phyloP scores from a whole-genome alignment of 2,888 invertebrate genomes.

The Coremacera marginata region DNA sequence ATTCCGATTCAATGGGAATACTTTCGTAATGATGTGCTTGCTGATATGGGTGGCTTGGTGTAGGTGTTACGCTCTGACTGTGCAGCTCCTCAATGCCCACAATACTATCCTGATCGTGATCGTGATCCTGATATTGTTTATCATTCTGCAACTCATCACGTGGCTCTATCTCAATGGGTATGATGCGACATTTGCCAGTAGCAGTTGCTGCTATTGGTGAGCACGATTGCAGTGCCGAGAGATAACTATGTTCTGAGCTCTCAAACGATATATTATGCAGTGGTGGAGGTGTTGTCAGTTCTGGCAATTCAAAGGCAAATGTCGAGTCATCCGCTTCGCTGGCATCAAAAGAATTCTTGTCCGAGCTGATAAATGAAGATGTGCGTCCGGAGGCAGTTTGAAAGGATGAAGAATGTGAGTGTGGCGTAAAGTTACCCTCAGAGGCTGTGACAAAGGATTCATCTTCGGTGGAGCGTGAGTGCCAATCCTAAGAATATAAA shows the following conservation, averaged over 20 bases:
- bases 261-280: conserved; percentile 60
- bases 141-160: background rate
- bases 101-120: conserved; percentile 56
- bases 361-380: conserved; percentile 73
- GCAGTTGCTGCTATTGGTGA: conserved; percentile 39
- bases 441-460: conserved; percentile 79
- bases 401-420: conserved; percentile 78
- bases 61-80: conserved; percentile 60
- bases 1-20: conserved; percentile 57
- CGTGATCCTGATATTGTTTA: conserved; percentile 15
- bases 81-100: conserved; percentile 59
- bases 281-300: conserved; percentile 64
- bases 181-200: background rate
- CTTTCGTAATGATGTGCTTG: conserved; percentile 43
- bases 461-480: conserved; percentile 71
- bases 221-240: conserved; percentile 58
- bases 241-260: conserved; percentile 61
- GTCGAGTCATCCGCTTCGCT: conserved; percentile 65
- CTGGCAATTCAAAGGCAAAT: conserved; percentile 61
- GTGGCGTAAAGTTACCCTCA: conserved; percentile 75
- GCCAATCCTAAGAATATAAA: conserved; percentile 65
- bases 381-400: conserved; percentile 77
- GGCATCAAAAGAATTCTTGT: conserved; percentile 69
- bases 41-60: background rate
- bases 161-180: conserved; percentile 23